Conservation (phyloP, 2,888 invertebrate genomes). For the Orthonychiurus folsomi region DNA sequence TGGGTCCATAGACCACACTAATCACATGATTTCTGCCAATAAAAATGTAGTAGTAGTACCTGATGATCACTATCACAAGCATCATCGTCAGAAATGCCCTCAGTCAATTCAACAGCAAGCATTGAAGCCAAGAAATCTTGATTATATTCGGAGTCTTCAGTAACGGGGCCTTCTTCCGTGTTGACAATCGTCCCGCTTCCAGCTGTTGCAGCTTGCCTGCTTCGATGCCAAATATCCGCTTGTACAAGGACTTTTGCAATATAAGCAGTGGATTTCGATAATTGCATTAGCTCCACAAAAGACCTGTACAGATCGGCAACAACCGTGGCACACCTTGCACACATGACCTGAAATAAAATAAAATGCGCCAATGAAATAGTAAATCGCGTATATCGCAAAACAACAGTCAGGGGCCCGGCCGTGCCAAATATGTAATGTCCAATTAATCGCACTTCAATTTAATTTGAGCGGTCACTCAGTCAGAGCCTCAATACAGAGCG, state of each 20-base stretch:
- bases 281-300: constrained; percentile 5
- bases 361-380: neutral
- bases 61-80: neutral
- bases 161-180: neutral
- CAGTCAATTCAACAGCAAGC: neutral
- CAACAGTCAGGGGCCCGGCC: too few species aligned
- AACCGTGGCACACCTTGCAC: neutral
- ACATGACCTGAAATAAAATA: neutral
- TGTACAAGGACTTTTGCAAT: neutral
- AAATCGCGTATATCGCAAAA: neutral
- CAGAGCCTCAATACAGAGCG: too few species aligned
- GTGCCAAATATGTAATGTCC: too few species aligned
- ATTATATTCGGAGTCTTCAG: neutral
- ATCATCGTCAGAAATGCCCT: neutral
- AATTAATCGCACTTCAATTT: too few species aligned
- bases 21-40: too few species aligned
- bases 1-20: too few species aligned
- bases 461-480: too few species aligned
- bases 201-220: neutral
- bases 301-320: constrained; percentile 2
- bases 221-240: constrained; percentile 4
- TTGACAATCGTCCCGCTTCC: neutral
- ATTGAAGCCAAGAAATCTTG: neutral
- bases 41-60: too few species aligned
- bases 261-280: neutral